phyloP scores from a whole-genome alignment of 2,797 vertebrate species.

The Saxicola maurus region DNA sequence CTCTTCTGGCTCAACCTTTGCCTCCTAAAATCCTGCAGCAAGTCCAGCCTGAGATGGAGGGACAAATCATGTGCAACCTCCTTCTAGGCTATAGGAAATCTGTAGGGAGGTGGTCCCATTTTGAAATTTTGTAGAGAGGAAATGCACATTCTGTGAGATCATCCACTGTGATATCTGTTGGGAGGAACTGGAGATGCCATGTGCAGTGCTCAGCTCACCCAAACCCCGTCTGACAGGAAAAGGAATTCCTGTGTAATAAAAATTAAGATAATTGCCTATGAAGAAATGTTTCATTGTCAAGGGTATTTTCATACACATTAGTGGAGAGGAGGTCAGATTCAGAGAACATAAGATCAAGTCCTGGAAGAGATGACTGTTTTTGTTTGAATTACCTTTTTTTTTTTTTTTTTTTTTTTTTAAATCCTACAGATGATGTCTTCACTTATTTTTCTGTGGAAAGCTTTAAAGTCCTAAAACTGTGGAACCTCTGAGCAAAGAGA shows the following conservation, averaged over 20 bases:
- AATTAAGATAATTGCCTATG: constrained; percentile 50
- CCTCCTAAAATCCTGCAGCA: neutral
- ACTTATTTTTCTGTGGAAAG: neutral
- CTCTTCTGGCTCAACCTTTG: neutral
- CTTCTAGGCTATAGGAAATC: neutral
- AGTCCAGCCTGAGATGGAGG: neutral
- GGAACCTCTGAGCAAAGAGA: neutral
- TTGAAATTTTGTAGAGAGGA: neutral
- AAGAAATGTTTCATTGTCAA: constrained; percentile 24
- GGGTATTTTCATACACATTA: constrained; percentile 26
- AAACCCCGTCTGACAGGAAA: constrained; percentile 24
- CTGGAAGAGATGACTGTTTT: neutral
- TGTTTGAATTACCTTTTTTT: neutral
- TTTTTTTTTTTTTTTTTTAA: neutral
- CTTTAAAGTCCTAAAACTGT: neutral
- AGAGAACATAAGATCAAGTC: constrained; percentile 43
- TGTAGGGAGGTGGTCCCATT: neutral
- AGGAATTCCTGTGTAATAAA: constrained; percentile 67
- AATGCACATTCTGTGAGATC: constrained; percentile 43
- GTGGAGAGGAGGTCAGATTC: constrained; percentile 7
- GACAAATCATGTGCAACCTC: neutral
- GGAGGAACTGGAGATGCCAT: constrained; percentile 21
- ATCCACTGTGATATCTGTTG: neutral
- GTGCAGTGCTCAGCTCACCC: neutral
- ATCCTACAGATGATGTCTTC: neutral